Base-by-base conservation (phyloP, 2,797 vertebrate species). In the Philypnodon macrostomus region DNA sequence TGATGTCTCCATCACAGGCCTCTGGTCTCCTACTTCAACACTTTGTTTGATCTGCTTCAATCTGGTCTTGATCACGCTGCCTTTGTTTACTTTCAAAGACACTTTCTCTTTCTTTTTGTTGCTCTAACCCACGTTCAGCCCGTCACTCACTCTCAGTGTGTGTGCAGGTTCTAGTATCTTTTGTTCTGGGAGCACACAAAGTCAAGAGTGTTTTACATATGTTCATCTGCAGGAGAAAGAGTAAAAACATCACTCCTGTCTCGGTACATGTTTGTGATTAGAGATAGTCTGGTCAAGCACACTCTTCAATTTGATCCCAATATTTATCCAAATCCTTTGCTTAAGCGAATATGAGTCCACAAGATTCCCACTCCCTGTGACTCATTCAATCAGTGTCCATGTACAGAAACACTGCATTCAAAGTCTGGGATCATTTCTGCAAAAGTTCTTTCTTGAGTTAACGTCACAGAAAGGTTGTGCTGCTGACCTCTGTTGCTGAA, bases 1-100 rank as follows among this genome's bases (percentile, higher is more conserved):
- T 88, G 84, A 87, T 85, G 84, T 85, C 77, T 85, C 72, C 80
- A 85, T 88, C 80, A 63, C 63, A 73, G 76, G 73, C 70, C 76
- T 78, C 73, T 65, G 63, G 75, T 73, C 74, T 74, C 74, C 76
- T 75, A 75, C 71, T 84, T 68, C 72, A 75, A 81, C 76, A 73
- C 84, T n/a, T n/a, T 79, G 81, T 86, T 86, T 87, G 84, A 87
- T 87, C 73, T 86, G 72, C 61, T 53, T 48, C 81, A 84, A 75
- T 85, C 84, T 87, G 83, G 79, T 83, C 74, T 79, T 76, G 80
- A 87, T 87, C 84, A 84, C 53, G 73, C 63, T 62, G 66, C 64
- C 74, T 79, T 83, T 83, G 81, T 85, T 86, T 81, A 74, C 73
- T 69, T 84, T 81, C 80, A 85, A 81, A 86, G 79, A 86, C 76